Evolutionary conservation across 2,888 invertebrate species (phyloP), one percentile per base, ranked within the genome.

Genomic region (Amphimallon solstitiale): DNA sequence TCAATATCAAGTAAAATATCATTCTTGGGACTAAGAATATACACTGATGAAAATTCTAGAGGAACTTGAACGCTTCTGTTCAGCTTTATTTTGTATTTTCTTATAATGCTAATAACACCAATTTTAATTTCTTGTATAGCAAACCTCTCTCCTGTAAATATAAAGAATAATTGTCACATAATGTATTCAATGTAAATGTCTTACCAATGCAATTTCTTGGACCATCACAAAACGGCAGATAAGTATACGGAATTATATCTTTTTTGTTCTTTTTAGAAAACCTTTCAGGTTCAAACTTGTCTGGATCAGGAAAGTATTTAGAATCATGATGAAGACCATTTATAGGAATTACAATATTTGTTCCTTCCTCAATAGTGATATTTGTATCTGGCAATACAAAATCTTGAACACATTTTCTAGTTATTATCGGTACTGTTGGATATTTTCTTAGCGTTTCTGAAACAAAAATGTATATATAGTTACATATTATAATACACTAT

Each of bases 191-290:
- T 23, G 23, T 5, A 23, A 23, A 23, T 23, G 3, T 23, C 52
- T 56, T 69, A 84, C 87, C 88, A 61, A 88, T 86, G 69, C 88
- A 88, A 73, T 84, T 86, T 60, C 88, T 82, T 1, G 85, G 88
- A 2, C 88, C 88, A 0, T 81, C 43, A 1, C 87, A 88, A 60
- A 88, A 88, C 0, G 88, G 87, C 70, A 85, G 70, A 68, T 85
- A 88, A 0, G 82, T 77, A 34, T 80, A 80, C 0, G 82, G 81
- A 17, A 78, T 70, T 10, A 83, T 82, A 14, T 80, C 80, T 0
- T 79, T 78, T 67, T 84, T 85, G 72, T 86, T 86, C 68, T 86
- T 84, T 0, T 85, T 84, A 0, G 81, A 85, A 70, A 88, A 89
- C 12, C 66, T 15, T 69, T 87, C 83, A 4, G 88, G 88, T 73